Evolutionary conservation across 2,797 vertebrate species (phyloP), one percentile per base, ranked within the genome.

Genomic region (Falco concolor): DNA sequence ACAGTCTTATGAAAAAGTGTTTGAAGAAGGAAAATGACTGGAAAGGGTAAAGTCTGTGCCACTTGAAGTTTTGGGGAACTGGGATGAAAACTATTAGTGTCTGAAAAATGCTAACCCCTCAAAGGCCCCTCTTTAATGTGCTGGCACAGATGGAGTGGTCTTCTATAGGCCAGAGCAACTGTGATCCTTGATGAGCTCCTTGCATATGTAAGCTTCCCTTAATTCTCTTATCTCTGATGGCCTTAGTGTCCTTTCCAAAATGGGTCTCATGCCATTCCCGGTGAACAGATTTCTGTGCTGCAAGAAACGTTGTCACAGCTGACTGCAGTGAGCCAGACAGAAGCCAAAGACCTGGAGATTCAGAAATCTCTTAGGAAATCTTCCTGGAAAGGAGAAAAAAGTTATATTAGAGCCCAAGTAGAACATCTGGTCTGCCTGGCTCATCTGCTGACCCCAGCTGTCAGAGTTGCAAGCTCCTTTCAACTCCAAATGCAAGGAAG

Each of bases 291-390:
- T 56, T 59, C 47, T 69, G 21, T 52, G 13, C 67, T 57, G 34
- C 27, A 92, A 74, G 77, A 89, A 90, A 76, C 54, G n/a, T 52
- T 59, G 12, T 87, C 68, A 72, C 56, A 85, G 24, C 52, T 72
- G 77, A 52, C 65, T 65, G 69, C 40, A 40, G 74, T 22, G 45
- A 90, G 17, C 42, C 54, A 72, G 44, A 28, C 7, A 69, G 76
- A 72, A 92, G n/a, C 87, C 85, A 76, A 79, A 80, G 89, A 78
- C 44, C 56, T 52, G 56, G 63, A 91, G 49, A 84, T 44, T 90
- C 36, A 79, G 44, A 90, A 84, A 82, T 23, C 61, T 84, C 56
- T 65, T 18, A 45, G 65, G 59, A 91, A 63, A 86, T 22, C 47
- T 73, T 79, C 50, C 57, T 63, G 77, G 82, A 82, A 88, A 73